Percentiles rank a stretch among this genome's conserved stretches.
These are phyloP conservation scores for Autographa pulchrina DNA, from an alignment of 2,888 invertebrate species.

Conservation along the genomic window DNA sequence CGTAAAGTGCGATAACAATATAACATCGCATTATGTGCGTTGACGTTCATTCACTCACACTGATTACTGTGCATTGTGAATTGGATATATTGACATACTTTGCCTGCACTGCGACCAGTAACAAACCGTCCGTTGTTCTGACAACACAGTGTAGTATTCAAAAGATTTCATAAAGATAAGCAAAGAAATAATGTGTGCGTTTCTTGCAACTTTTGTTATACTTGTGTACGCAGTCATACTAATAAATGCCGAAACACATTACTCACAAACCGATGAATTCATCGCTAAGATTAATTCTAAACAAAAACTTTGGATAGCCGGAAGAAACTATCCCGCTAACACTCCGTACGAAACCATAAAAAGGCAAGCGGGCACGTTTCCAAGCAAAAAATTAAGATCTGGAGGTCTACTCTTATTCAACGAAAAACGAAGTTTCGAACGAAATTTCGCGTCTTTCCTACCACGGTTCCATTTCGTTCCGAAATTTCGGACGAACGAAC, in stretches of 20 bases:
- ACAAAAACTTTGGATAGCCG: constrained; percentile 94
- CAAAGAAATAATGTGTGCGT: constrained; percentile 28
- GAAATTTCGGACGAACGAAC: too few species aligned
- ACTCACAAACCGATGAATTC: constrained; percentile 92
- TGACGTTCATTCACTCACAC: constrained; percentile 1
- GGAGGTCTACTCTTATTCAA: too few species aligned
- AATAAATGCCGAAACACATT: constrained; percentile 61
- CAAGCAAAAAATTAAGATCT: constrained; percentile 86
- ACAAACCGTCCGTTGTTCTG: not conserved
- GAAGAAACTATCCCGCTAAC: constrained; percentile 92
- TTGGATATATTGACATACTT: not conserved
- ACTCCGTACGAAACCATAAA: constrained; percentile 90
- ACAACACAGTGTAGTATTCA: not conserved
- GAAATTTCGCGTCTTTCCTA: too few species aligned
- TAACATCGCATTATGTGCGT: not conserved
- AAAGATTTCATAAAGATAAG: not conserved
- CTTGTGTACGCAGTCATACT: constrained; percentile 68
- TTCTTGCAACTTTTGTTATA: constrained; percentile 63
- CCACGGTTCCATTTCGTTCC: too few species aligned
- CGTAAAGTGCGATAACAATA: not conserved
- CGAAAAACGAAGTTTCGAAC: too few species aligned
- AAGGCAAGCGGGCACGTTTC: constrained; percentile 92
- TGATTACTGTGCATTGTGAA: constrained; percentile 2
- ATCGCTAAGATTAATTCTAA: constrained; percentile 92
- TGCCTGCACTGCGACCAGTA: not conserved